Conservation (phyloP, 2,888 invertebrate species). For the Carpatolechia fugitivella region DNA sequence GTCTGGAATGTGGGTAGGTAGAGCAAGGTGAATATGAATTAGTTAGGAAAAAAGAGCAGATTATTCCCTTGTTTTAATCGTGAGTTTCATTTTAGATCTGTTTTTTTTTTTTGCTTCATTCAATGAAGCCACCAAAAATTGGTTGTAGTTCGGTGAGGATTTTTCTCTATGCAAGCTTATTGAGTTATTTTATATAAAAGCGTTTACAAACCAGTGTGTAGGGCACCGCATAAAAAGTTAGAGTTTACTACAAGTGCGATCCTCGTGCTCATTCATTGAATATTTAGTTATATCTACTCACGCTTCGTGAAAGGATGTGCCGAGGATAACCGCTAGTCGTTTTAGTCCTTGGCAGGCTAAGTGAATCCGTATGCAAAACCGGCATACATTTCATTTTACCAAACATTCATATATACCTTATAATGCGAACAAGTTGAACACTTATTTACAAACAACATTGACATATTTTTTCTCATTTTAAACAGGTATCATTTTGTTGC, state of each 20-base stretch:
- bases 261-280: constrained; percentile 24
- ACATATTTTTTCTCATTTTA: constrained; percentile 13
- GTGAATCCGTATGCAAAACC: constrained; percentile 12
- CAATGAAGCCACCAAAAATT: too few relatives aligned
- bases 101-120: too few relatives aligned
- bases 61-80: too few relatives aligned
- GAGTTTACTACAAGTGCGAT: neutral
- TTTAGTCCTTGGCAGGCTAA: constrained; percentile 50
- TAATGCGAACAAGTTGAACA: neutral
- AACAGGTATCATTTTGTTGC: constrained; percentile 20
- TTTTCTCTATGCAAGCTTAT: too few relatives aligned
- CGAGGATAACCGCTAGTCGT: constrained; percentile 49
- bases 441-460: constrained; percentile 17
- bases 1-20: too few relatives aligned
- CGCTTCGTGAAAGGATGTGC: constrained; percentile 56
- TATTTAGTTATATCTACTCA: constrained; percentile 17
- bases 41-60: too few relatives aligned
- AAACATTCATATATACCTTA: neutral
- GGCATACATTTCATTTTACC: constrained; percentile 12
- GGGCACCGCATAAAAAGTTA: too few relatives aligned
- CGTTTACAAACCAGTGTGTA: too few relatives aligned
- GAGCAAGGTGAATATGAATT: neutral
- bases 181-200: too few relatives aligned
- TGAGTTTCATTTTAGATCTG: too few relatives aligned
- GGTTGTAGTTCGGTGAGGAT: too few relatives aligned